Conservation (phyloP, 2,888 invertebrate species). For the Deroplatys truncata region DNA sequence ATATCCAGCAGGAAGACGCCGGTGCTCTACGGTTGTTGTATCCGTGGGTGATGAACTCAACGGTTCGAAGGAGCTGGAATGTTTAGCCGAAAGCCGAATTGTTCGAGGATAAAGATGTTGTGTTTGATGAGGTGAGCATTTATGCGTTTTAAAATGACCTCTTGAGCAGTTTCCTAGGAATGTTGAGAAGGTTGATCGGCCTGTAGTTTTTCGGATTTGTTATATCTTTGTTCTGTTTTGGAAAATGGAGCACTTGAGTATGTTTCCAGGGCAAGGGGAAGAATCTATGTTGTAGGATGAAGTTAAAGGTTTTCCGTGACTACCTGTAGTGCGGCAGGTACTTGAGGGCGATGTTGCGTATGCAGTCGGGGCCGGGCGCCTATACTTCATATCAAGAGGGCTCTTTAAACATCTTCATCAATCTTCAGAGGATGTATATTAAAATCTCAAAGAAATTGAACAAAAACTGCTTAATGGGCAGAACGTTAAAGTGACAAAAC, state of each 20-base stretch:
- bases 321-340: not conserved
- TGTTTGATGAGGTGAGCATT: not conserved
- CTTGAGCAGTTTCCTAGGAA: not conserved
- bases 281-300: not conserved
- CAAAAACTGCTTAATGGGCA: too few relatives aligned
- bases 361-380: not conserved
- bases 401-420: too few relatives aligned
- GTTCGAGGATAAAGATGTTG: not conserved
- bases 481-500: too few relatives aligned
- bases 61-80: not conserved
- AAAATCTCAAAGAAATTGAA: too few relatives aligned
- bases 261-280: not conserved
- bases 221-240: not conserved
- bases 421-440: too few relatives aligned
- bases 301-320: not conserved
- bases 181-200: not conserved
- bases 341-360: not conserved
- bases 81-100: not conserved
- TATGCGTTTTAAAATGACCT: too few relatives aligned
- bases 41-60: not conserved
- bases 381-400: too few relatives aligned
- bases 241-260: not conserved
- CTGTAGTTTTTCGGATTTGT: not conserved
- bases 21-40: not conserved
- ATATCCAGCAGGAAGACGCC: not conserved